These are phyloP conservation scores for Gouania willdenowi DNA, from an alignment of 2,797 vertebrate species.

Conservation along the genomic window DNA sequence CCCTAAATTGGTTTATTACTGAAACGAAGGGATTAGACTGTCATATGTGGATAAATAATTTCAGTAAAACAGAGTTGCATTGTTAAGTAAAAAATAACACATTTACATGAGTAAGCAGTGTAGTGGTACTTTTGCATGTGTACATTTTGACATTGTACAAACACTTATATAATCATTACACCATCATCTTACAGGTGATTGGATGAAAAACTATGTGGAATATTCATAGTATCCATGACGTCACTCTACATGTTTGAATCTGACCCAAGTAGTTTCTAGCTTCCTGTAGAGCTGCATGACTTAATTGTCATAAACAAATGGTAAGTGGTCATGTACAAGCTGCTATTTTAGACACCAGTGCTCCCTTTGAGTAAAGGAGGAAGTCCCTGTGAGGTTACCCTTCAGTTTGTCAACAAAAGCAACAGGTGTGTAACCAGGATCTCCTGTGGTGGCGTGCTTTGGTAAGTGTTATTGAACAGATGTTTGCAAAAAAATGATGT, in stretches of 20 bases:
- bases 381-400: not conserved
- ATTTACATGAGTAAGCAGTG: too few relatives aligned
- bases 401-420: conserved; percentile 23
- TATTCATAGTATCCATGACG: not conserved
- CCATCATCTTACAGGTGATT: conserved; percentile 41
- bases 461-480: too few relatives aligned
- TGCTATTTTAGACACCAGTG: conserved; percentile 17
- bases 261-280: not conserved
- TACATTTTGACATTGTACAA: too few relatives aligned
- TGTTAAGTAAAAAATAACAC: too few relatives aligned
- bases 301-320: conserved; percentile 12
- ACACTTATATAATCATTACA: too few relatives aligned
- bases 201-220: conserved; percentile 40
- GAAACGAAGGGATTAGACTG: too few relatives aligned
- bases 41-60: too few relatives aligned
- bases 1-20: too few relatives aligned
- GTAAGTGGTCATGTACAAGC: conserved; percentile 1
- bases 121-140: too few relatives aligned
- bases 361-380: not conserved
- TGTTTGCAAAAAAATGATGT: too few relatives aligned
- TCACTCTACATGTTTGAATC: conserved; percentile 1
- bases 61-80: too few relatives aligned
- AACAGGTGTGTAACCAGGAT: conserved; percentile 24
- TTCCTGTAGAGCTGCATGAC: not conserved
- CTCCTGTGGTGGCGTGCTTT: too few relatives aligned